phyloP scores from a whole-genome alignment of 2,888 invertebrate species.

The Copidosoma aretas region DNA sequence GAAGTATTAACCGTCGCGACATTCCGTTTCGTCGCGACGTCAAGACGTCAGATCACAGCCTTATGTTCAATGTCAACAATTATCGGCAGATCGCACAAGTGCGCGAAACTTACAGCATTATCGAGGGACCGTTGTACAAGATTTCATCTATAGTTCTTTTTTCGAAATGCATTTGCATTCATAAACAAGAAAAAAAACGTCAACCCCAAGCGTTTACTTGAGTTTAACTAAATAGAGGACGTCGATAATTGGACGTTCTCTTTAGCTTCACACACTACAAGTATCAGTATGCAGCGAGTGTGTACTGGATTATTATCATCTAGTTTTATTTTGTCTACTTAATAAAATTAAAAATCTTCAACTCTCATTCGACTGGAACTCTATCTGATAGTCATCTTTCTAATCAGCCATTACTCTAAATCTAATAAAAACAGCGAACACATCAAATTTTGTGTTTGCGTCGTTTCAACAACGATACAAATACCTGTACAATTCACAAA shows the following conservation, averaged over 20 bases:
- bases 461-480: slow-evolving; percentile 7
- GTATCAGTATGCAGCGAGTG: too few species aligned
- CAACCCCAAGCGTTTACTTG: too few species aligned
- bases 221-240: too few species aligned
- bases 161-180: slow-evolving; percentile 22
- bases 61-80: slow-evolving; percentile 42
- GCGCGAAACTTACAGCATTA: slow-evolving; percentile 12
- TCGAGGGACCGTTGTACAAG: slow-evolving; percentile 35
- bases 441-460: slow-evolving; percentile 22
- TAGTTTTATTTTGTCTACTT: too few species aligned
- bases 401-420: not conserved
- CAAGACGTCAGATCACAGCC: slow-evolving; percentile 41
- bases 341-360: too few species aligned
- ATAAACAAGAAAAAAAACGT: too few species aligned
- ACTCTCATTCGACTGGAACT: slow-evolving; percentile 1
- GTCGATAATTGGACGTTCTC: too few species aligned
- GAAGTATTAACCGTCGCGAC: slow-evolving; percentile 26
- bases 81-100: slow-evolving; percentile 38
- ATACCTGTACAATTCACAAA: slow-evolving; percentile 15
- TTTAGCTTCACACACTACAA: too few species aligned
- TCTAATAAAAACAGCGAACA: slow-evolving; percentile 19
- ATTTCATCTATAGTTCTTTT: slow-evolving; percentile 12
- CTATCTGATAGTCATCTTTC: not conserved
- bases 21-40: slow-evolving; percentile 28
- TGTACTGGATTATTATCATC: too few species aligned